phyloP scores from a whole-genome alignment of 2,797 vertebrate genomes.

The Gambusia yucatana region DNA sequence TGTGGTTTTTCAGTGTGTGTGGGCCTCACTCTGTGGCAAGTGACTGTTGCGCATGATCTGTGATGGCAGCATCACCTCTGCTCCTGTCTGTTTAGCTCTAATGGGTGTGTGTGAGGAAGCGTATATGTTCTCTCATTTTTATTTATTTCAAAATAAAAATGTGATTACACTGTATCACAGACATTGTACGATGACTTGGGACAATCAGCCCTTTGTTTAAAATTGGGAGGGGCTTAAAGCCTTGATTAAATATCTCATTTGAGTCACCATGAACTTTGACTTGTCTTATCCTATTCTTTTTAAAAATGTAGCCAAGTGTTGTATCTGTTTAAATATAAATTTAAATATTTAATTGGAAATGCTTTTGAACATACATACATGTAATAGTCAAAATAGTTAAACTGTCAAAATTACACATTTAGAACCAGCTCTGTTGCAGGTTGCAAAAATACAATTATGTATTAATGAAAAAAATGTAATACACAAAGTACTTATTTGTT shows the following conservation, averaged over 20 bases:
- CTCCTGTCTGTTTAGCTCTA: conserved; percentile 18
- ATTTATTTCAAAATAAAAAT: neutral
- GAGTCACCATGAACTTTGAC: neutral
- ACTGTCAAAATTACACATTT: neutral
- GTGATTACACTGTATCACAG: neutral
- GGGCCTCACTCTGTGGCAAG: conserved; percentile 52
- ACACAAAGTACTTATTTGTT: neutral
- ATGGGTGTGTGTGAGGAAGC: neutral
- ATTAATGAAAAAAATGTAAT: neutral
- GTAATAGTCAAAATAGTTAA: neutral
- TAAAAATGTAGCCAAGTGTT: neutral
- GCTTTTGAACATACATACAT: neutral
- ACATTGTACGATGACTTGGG: neutral
- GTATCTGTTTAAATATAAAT: neutral
- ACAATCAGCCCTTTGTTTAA: neutral
- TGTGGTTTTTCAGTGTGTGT: conserved; percentile 68
- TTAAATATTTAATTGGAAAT: neutral
- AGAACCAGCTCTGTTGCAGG: neutral
- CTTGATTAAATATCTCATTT: neutral
- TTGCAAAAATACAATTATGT: neutral
- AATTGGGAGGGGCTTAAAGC: neutral
- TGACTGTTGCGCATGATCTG: conserved; percentile 61
- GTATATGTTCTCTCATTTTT: neutral
- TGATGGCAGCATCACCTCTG: conserved; percentile 26
- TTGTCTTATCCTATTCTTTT: neutral